These are phyloP conservation scores for Eclectus roratus DNA, from an alignment of 2,113 vertebrate genomes.

Conservation along the genomic window DNA sequence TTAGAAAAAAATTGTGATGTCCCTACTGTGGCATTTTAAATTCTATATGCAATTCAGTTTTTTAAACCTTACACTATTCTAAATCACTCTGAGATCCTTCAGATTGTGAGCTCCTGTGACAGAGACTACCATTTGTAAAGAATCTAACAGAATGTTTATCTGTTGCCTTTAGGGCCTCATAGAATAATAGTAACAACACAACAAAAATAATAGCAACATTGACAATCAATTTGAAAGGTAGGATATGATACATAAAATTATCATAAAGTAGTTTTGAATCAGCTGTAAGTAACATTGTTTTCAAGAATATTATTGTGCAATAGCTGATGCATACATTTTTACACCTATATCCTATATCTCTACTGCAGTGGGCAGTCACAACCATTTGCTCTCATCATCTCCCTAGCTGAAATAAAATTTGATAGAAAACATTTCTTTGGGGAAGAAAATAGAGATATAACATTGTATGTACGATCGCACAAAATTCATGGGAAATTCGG, in stretches of 20 bases:
- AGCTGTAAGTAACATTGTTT: conserved; percentile 50
- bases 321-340: conserved; percentile 34
- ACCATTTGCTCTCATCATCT: conserved; percentile 39
- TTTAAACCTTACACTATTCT: background rate
- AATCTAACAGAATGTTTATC: background rate
- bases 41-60: background rate
- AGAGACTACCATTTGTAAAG: background rate
- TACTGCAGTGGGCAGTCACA: conserved; percentile 23
- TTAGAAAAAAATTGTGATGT: background rate
- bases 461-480: background rate
- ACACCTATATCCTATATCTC: conserved; percentile 31
- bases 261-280: conserved; percentile 58
- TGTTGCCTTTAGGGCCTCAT: background rate
- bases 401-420: conserved; percentile 42
- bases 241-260: background rate
- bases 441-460: background rate
- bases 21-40: background rate
- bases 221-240: background rate
- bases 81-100: background rate
- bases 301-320: conserved; percentile 47
- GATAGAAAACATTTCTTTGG: conserved; percentile 17
- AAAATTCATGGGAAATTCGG: conserved; percentile 35
- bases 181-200: background rate
- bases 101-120: background rate
- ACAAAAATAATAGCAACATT: background rate